Evolutionary conservation across 2,888 invertebrate species (phyloP), one percentile per base, ranked within the genome.

Genomic region (Trissolcus brochymenae): DNA sequence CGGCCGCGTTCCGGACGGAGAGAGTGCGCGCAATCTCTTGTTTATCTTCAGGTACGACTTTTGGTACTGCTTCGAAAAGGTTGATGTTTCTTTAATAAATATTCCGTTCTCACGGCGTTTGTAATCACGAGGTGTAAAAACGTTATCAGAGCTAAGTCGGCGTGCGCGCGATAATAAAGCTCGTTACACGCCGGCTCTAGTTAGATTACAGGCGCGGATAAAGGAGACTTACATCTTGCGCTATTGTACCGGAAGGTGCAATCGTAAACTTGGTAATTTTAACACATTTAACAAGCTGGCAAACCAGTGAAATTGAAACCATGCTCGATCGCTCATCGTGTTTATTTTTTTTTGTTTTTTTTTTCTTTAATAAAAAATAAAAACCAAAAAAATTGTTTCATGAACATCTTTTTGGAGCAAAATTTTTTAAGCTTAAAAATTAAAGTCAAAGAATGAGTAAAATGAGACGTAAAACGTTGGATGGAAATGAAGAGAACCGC

Each of bases 141-240:
- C 57, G 79, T 79, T 73, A 77, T 77, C 68, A 68, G 72, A 59
- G 76, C 65, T 76, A 64, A 70, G 71, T 60, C 71, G 67, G 67
- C 62, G 70, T 11, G 35, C 70, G 65, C 41, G 76, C 75, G 72
- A 79, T 78, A 75, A 79, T 79, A 75, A 77, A 77, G 75, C 79
- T 77, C 79, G 79, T 79, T 79, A 79, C 71, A 70, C 57, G 64
- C 62, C 74, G 65, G 70, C 67, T 71, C 76, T 64, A 71, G 66
- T 57, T 68, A 79, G 76, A 79, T 79, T 75, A 77, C 71, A 67
- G 67, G 60, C 40, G 57, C 71, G 77, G 75, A 79, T 74, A 74
- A 77, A 75, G 71, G 65, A 56, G 68, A 64, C 72, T 73, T 71
- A 71, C 67, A 67, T 67, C 74, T 64, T 43, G 56, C 56, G 64